A percentile compares a stretch with the other conserved stretches of the same genome.
These are phyloP conservation scores for Sander lucioperca DNA, from an alignment of 2,113 vertebrate species.

Conservation along the genomic window DNA sequence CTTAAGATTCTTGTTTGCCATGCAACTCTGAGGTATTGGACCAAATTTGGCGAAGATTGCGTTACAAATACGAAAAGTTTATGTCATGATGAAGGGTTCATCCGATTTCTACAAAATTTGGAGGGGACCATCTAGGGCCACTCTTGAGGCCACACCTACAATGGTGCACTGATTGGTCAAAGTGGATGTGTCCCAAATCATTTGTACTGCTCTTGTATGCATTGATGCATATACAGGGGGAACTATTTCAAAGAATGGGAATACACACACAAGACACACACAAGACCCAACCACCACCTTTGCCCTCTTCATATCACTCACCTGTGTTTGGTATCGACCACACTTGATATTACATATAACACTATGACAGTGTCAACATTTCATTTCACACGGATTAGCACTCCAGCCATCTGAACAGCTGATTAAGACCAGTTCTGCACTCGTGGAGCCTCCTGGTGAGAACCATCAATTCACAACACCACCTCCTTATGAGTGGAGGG, in stretches of 20 bases:
- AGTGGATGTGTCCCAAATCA: not conserved
- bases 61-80: no score
- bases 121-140: no score
- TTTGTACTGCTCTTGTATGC: not conserved
- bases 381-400: slow-evolving; percentile 71
- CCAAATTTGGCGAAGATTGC: no score
- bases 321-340: slow-evolving; percentile 62
- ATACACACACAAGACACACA: not conserved
- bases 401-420: slow-evolving; percentile 36
- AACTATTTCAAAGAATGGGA: not conserved
- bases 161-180: no score
- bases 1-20: no score
- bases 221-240: not conserved
- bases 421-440: slow-evolving; percentile 20
- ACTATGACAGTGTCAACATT: slow-evolving; percentile 74
- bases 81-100: no score
- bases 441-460: slow-evolving; percentile 44
- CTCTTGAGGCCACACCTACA: no score
- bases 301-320: slow-evolving; percentile 41
- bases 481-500: slow-evolving; percentile 57
- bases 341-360: slow-evolving; percentile 39
- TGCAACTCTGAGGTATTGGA: no score
- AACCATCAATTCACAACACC: slow-evolving; percentile 56
- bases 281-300: slow-evolving; percentile 14
- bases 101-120: no score